Evolutionary conservation across 2,888 invertebrate species (phyloP).

Genomic region (Hypena proboscidalis): DNA sequence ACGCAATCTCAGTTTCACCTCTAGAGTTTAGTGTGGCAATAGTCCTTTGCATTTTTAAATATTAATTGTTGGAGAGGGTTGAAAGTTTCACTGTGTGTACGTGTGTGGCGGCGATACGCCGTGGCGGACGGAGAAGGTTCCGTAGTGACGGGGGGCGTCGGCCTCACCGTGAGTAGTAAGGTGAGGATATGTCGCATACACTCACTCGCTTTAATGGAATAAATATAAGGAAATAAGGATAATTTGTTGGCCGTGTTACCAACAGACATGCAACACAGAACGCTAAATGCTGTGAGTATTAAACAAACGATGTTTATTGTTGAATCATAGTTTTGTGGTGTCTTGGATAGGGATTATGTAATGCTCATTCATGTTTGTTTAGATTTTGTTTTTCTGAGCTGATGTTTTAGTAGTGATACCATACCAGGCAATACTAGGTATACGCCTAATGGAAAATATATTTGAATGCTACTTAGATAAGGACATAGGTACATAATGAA

Average conservation of each 20-base stretch:
- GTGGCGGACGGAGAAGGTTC: conserved; percentile 77
- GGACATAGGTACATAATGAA: too few relatives aligned
- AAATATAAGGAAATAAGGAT: too few relatives aligned
- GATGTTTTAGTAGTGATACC: too few relatives aligned
- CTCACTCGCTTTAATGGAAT: too few relatives aligned
- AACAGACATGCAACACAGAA: neutral
- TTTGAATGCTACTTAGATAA: too few relatives aligned
- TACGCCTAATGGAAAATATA: too few relatives aligned
- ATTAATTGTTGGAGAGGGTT: conserved; percentile 32
- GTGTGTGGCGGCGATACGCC: conserved; percentile 60
- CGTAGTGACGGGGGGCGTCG: conserved; percentile 76
- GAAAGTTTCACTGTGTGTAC: conserved; percentile 52
- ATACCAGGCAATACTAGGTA: too few relatives aligned
- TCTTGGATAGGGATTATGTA: too few relatives aligned
- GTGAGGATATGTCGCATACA: conserved; percentile 43
- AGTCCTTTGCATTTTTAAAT: conserved; percentile 27
- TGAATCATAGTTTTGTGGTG: neutral
- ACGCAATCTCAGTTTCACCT: conserved; percentile 39
- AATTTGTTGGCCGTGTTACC: neutral
- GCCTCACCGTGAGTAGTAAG: conserved; percentile 84
- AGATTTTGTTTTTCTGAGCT: too few relatives aligned
- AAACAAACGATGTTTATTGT: neutral
- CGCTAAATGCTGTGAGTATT: conserved; percentile 1
- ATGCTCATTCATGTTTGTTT: too few relatives aligned
- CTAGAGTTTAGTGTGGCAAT: conserved; percentile 30